Conservation (phyloP, 2,888 invertebrate genomes). For the Periphyllus acericola region DNA sequence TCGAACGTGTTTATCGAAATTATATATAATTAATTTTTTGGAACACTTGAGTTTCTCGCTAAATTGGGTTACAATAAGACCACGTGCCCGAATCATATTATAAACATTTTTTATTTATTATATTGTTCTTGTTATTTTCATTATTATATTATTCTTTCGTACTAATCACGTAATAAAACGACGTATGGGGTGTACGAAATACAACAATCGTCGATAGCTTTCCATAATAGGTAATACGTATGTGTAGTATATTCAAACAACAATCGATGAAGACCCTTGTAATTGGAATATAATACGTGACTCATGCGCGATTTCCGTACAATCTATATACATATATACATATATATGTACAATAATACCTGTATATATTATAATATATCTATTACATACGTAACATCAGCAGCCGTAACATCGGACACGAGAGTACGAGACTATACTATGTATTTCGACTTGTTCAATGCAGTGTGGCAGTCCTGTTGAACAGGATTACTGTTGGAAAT, state of each 20-base stretch:
- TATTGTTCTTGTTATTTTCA: not conserved
- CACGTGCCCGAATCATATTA: not conserved
- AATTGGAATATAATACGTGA: slow-evolving; percentile 52
- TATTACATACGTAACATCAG: not conserved
- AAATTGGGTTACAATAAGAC: not conserved
- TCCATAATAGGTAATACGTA: not conserved
- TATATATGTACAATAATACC: too few species aligned
- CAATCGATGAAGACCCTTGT: slow-evolving; percentile 50
- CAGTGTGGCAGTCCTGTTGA: not conserved
- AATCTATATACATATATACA: too few species aligned
- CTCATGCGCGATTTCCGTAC: slow-evolving; percentile 31
- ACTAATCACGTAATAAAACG: not conserved
- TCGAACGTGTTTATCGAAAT: not conserved
- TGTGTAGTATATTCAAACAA: not conserved
- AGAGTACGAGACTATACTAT: too few species aligned
- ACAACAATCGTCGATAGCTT: slow-evolving; percentile 7
- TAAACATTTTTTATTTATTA: not conserved
- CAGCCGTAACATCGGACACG: not conserved
- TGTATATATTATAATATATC: not conserved
- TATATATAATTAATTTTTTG: not conserved
- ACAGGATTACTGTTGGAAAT: not conserved
- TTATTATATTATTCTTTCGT: not conserved
- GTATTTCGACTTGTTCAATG: not conserved
- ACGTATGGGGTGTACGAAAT: not conserved
- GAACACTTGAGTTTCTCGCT: not conserved